These are phyloP conservation scores for Orientallactaga bullata DNA, from an alignment of 2,113 vertebrate genomes.

Conservation along the genomic window DNA sequence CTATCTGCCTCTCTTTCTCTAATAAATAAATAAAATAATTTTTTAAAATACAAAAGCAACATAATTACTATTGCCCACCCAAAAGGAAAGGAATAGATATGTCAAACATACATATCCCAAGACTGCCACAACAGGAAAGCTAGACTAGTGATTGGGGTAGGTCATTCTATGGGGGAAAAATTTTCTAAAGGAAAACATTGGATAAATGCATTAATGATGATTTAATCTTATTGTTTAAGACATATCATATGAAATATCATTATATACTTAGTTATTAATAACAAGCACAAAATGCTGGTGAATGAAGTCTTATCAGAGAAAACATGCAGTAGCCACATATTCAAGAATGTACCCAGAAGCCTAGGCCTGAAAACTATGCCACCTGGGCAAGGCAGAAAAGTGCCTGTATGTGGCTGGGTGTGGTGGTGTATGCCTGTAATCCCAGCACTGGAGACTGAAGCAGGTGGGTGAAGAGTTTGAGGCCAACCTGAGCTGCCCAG, in stretches of 20 bases:
- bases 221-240: not conserved
- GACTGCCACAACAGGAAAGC: not conserved
- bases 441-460: not conserved
- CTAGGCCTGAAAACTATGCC: not conserved
- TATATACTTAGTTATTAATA: not conserved
- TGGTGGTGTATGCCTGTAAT: not conserved
- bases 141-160: too few relatives aligned
- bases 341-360: not conserved
- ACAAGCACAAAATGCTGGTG: not conserved
- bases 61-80: not conserved
- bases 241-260: not conserved
- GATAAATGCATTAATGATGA: not conserved
- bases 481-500: not conserved
- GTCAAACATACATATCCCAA: not conserved
- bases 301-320: constrained; percentile 36
- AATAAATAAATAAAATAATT: too few relatives aligned
- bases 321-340: not conserved
- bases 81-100: not conserved
- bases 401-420: not conserved
- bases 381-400: not conserved
- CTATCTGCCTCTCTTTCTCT: too few relatives aligned
- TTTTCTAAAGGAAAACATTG: not conserved
- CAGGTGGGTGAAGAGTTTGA: not conserved
- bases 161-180: not conserved
- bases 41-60: not conserved